Evolutionary conservation across 2,797 vertebrate species (phyloP).

Genomic region (Neomorphus geoffroyi): DNA sequence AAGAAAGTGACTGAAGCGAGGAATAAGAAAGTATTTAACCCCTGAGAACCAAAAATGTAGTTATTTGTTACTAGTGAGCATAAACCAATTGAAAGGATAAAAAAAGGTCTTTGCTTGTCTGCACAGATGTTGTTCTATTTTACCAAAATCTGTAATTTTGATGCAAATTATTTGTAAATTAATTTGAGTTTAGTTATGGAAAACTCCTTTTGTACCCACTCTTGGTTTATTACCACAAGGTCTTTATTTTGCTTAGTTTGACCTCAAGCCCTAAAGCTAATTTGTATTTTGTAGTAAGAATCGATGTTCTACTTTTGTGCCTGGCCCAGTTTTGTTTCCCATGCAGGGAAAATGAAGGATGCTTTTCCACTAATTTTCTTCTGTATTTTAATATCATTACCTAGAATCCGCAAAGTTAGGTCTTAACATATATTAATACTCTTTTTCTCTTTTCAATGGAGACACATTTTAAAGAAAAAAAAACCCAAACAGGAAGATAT

Average conservation of each 20-base stretch:
- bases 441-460: not conserved
- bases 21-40: not conserved
- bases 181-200: not conserved
- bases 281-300: not conserved
- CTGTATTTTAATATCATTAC: not conserved
- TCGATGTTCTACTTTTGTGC: not conserved
- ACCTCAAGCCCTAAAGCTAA: not conserved
- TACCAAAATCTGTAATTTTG: not conserved
- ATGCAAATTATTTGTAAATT: not conserved
- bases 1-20: not conserved
- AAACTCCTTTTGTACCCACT: not conserved
- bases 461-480: not conserved
- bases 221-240: not conserved
- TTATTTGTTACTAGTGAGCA: not conserved
- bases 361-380: conserved; percentile 1
- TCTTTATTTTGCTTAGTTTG: not conserved
- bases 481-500: not conserved
- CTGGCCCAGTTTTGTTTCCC: not conserved
- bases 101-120: not conserved
- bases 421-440: not conserved
- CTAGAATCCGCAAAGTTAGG: not conserved
- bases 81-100: not conserved
- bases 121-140: not conserved
- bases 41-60: not conserved
- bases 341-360: not conserved